phyloP scores from a whole-genome alignment of 2,888 invertebrate genomes.

The Lasioglossum leucozonium region DNA sequence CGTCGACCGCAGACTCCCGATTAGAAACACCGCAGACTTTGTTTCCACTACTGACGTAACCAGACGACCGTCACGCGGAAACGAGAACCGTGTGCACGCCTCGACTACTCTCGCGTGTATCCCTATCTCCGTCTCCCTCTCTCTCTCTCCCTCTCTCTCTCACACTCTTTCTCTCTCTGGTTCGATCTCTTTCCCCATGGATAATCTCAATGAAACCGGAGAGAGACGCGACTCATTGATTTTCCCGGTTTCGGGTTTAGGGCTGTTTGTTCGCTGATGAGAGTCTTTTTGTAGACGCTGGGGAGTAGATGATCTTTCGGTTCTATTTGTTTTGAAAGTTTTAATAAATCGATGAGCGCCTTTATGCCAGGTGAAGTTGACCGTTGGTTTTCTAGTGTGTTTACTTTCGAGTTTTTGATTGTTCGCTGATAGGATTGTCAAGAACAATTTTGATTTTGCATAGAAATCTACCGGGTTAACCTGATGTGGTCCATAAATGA shows the following conservation, averaged over 20 bases:
- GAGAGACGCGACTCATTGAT: neutral
- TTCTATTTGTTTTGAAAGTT: too few species aligned
- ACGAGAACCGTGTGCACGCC: neutral
- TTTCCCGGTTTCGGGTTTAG: neutral
- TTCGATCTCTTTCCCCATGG: neutral
- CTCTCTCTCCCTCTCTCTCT: neutral
- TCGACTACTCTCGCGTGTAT: neutral
- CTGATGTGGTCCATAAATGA: too few species aligned
- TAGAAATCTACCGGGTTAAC: too few species aligned
- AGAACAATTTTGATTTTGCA: too few species aligned
- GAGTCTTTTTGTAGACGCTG: too few species aligned
- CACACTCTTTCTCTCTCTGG: neutral
- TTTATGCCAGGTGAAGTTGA: too few species aligned
- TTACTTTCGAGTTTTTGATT: too few species aligned
- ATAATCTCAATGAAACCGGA: neutral
- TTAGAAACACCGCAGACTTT: constrained; percentile 10
- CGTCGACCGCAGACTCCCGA: constrained; percentile 1
- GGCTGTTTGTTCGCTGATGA: neutral
- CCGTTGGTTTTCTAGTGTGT: too few species aligned
- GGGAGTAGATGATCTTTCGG: too few species aligned
- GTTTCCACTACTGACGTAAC: constrained; percentile 28
- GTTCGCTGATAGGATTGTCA: too few species aligned
- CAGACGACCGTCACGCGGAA: constrained; percentile 17
- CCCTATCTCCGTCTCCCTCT: neutral
- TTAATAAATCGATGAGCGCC: too few species aligned